Evolutionary conservation across 1,140 invertebrate genomes (phyloP).

Genomic region (Papilio dardanus): DNA sequence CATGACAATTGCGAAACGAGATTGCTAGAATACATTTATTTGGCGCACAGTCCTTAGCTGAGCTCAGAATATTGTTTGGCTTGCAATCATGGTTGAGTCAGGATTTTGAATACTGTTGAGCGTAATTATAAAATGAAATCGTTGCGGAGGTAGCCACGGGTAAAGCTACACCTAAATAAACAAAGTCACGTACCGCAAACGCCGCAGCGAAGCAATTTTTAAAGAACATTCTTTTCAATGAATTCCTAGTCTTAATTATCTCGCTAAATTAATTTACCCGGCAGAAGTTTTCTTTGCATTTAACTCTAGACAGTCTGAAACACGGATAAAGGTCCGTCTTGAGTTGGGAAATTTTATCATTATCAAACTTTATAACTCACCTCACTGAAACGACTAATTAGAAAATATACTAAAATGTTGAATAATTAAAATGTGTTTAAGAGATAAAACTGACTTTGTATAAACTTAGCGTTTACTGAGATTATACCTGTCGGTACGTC

Average conservation of each 20-base stretch:
- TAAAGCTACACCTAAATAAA: conserved; percentile 36
- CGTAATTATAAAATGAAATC: conserved; percentile 29
- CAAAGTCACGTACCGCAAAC: conserved; percentile 34
- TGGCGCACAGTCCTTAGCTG: background rate
- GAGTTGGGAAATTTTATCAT: conserved; percentile 19
- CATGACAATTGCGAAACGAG: background rate
- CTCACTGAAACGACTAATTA: conserved; percentile 10
- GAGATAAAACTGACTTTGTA: conserved; percentile 28
- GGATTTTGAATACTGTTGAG: conserved; percentile 23
- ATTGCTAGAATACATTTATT: no score
- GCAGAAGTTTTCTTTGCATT: conserved; percentile 36
- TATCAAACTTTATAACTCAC: conserved; percentile 15
- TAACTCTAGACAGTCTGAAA: conserved; percentile 30
- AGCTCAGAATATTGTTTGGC: background rate
- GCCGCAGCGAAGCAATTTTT: conserved; percentile 36
- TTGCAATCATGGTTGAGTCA: conserved; percentile 21
- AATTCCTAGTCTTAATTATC: conserved; percentile 38
- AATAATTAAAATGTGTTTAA: conserved; percentile 23
- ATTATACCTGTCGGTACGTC: conserved; percentile 27
- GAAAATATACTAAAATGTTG: conserved; percentile 12
- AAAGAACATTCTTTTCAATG: conserved; percentile 39
- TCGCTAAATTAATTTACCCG: conserved; percentile 34
- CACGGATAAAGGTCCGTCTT: conserved; percentile 19
- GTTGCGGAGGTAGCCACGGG: conserved; percentile 20
- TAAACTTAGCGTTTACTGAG: conserved; percentile 28